Evolutionary conservation across 1,140 invertebrate genomes (phyloP).

Genomic region (Heliconius himera): DNA sequence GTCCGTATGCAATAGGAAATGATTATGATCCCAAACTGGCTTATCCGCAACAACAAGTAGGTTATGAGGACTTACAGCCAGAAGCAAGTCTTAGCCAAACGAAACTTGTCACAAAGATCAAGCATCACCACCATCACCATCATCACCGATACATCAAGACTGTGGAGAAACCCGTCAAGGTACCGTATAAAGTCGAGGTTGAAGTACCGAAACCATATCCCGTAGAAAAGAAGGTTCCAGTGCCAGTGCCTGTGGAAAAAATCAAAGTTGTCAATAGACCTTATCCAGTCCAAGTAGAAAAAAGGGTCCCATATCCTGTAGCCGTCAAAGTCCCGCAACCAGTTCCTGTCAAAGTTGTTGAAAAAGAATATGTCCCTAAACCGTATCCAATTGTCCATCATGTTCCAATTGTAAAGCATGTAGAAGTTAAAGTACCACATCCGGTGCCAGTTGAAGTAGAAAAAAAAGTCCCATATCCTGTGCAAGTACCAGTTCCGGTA

Average conservation of each 20-base stretch:
- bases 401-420: constrained; percentile 75
- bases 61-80: constrained; percentile 51
- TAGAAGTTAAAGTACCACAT: constrained; percentile 80
- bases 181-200: constrained; percentile 76
- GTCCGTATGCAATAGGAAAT: constrained; percentile 35
- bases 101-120: constrained; percentile 79
- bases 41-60: constrained; percentile 35
- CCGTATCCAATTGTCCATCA: constrained; percentile 83
- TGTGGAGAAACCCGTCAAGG: constrained; percentile 80
- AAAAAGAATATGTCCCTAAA: constrained; percentile 81
- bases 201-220: constrained; percentile 81
- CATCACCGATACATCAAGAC: constrained; percentile 84
- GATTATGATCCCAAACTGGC: constrained; percentile 26
- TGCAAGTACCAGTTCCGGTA: constrained; percentile 79
- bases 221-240: constrained; percentile 84
- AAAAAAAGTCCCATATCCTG: constrained; percentile 79
- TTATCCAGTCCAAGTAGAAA: constrained; percentile 84
- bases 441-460: constrained; percentile 81
- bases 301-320: constrained; percentile 84
- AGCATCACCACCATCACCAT: constrained; percentile 84
- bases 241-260: constrained; percentile 84
- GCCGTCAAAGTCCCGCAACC: constrained; percentile 83
- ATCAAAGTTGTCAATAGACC: constrained; percentile 85
- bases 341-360: constrained; percentile 77
- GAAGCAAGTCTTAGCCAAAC: constrained; percentile 53